phyloP scores from a whole-genome alignment of 2,113 vertebrate genomes.

The Loxodonta africana region DNA sequence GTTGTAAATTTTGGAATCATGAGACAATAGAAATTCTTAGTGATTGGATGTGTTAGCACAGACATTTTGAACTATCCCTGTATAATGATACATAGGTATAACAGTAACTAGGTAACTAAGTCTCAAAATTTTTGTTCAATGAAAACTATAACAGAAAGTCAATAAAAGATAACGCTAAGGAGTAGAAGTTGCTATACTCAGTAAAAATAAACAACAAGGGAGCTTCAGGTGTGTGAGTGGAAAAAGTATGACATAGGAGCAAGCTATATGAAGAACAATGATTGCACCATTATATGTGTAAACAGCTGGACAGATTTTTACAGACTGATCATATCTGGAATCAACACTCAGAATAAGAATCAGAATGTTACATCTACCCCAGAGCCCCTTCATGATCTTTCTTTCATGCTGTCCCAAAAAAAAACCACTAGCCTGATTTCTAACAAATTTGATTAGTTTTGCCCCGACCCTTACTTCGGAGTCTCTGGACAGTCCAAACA shows the following conservation, averaged over 20 bases:
- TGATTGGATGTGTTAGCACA: not conserved
- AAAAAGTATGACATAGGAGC: not conserved
- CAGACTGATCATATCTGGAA: not conserved
- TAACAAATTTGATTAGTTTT: not conserved
- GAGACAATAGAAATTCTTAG: not conserved
- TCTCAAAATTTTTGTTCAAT: not conserved
- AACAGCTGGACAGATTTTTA: not conserved
- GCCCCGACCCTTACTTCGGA: not conserved
- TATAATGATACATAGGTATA: not conserved
- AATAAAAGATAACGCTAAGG: not conserved
- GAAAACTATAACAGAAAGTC: not conserved
- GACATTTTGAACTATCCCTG: not conserved
- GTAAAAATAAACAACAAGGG: not conserved
- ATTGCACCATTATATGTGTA: not conserved
- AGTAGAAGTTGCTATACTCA: not conserved
- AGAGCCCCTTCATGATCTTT: not conserved
- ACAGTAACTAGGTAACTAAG: not conserved
- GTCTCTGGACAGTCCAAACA: not conserved
- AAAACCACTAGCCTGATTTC: not conserved
- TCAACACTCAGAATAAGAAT: not conserved
- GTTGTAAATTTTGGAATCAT: not conserved
- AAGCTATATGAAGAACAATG: not conserved
- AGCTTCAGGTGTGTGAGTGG: too few species aligned
- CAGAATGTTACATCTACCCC: not conserved
- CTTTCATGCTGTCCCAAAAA: not conserved